Base-by-base conservation (phyloP, 2,113 vertebrate genomes). In the Pteronura brasiliensis region DNA sequence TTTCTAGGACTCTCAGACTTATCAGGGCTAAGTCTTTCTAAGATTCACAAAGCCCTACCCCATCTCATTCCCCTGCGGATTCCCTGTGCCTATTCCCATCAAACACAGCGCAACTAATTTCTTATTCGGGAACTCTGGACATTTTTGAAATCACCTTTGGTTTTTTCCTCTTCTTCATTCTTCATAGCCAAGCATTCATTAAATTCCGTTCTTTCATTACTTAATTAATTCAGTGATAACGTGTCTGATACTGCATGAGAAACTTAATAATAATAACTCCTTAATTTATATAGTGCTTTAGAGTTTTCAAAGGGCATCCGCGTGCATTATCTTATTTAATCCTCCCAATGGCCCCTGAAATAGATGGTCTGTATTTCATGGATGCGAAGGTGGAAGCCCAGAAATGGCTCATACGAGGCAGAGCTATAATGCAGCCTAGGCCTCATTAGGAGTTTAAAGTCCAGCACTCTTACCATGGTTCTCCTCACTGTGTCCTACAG, bases 231-330 rank as follows among this genome's bases (percentile, higher is more conserved):
- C 42, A 79, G 76, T 57, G 69, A 59, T 71, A 95, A 92, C 87
- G 69, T 90, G 83, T 90, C 94, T 95, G 59, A 92, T 87, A 80
- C 31, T 72, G 61, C 67, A 55, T 21, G 79, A 96, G 69, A 94
- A 90, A 79, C 79, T 93, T 85, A 90, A 92, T 63, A 95, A 90
- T 91, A 93, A 89, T 72, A 83, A 36, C 67, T 81, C 44, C 69
- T 95, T 96, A 83, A 96, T 97, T 97, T 87, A 76, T 61, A 74
- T 71, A 87, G 90, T 71, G 57, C 61, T 93, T n/a, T 39, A 21
- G 36, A 29, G 7, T 84, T 96, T 89, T 93, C 72, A 82, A 39
- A 92, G 79, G 52, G 59, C 52, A 81, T 84, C 76, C 42, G 34
- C 23, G 5, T 72, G 44, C 15, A 71, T 90, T 82, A 89, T 90